A percentile compares a stretch with the other conserved stretches of the same genome.
phyloP scores from a whole-genome alignment of 2,797 vertebrate species.

The Poecilia wingei region DNA sequence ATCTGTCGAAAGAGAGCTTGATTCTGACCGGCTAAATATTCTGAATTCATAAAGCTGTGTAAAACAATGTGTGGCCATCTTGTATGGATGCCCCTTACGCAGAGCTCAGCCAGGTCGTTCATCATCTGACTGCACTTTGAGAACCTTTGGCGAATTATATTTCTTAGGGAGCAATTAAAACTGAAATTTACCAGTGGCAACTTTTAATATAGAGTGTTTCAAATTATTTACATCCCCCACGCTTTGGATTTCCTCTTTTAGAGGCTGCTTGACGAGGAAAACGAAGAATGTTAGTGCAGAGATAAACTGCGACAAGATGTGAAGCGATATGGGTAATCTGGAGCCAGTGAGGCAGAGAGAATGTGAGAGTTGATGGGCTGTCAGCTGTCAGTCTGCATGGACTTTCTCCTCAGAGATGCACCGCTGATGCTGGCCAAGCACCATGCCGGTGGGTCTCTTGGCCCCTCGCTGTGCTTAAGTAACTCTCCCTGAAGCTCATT shows the following conservation, averaged over 20 bases:
- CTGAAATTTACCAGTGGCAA: not conserved
- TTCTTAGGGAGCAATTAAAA: not conserved
- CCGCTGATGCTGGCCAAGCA: slow-evolving; percentile 45
- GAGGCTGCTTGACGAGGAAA: not conserved
- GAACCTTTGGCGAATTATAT: not conserved
- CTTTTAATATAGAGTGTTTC: not conserved
- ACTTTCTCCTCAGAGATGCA: slow-evolving; percentile 45
- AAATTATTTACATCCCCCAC: not conserved
- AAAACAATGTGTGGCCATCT: not conserved
- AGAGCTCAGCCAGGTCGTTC: not conserved
- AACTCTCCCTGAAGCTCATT: slow-evolving; percentile 67
- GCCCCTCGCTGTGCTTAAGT: slow-evolving; percentile 49
- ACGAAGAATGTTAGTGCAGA: slow-evolving; percentile 4
- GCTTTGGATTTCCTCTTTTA: not conserved
- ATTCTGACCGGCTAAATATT: not conserved
- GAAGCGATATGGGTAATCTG: slow-evolving; percentile 17
- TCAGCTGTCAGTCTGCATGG: slow-evolving; percentile 57
- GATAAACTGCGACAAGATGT: not conserved
- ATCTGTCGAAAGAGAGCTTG: not conserved
- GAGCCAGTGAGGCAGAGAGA: slow-evolving; percentile 26
- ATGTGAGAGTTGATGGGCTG: slow-evolving; percentile 50
- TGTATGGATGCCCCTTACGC: not conserved
- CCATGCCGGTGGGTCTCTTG: slow-evolving; percentile 36
- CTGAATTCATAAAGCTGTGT: not conserved
- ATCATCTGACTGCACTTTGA: not conserved